Conservation (phyloP, 2,113 vertebrate genomes). For the Hymenochirus boettgeri region DNA sequence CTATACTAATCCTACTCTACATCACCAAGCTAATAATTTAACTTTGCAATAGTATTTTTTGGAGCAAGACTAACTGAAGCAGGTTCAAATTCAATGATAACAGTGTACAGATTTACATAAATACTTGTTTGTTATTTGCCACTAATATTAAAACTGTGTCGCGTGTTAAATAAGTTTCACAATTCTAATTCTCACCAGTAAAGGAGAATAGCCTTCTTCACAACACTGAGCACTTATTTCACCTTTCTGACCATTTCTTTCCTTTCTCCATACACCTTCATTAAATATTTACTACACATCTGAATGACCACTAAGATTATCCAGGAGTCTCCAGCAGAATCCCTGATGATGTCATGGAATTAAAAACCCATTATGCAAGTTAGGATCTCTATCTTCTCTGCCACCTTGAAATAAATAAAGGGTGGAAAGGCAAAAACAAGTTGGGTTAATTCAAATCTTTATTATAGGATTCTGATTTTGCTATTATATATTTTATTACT, state of each 20-base stretch:
- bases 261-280: slow-evolving; percentile 90
- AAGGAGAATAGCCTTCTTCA: slow-evolving; percentile 56
- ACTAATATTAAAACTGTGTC: slow-evolving; percentile 48
- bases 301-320: slow-evolving; percentile 87
- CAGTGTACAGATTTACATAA: slow-evolving; percentile 34
- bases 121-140: slow-evolving; percentile 31
- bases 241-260: slow-evolving; percentile 90
- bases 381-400: slow-evolving; percentile 67
- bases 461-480: too few relatives aligned
- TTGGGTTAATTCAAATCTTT: too few relatives aligned
- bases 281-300: slow-evolving; percentile 96
- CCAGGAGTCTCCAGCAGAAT: slow-evolving; percentile 73
- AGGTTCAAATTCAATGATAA: slow-evolving; percentile 6
- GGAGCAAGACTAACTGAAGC: too few relatives aligned
- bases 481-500: too few relatives aligned
- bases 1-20: too few relatives aligned
- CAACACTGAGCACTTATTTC: slow-evolving; percentile 69
- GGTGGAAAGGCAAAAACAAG: too few relatives aligned
- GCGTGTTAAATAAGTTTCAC: slow-evolving; percentile 22
- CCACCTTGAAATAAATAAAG: slow-evolving; percentile 63
- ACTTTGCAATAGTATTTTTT: too few relatives aligned
- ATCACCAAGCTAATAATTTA: too few relatives aligned
- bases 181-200: slow-evolving; percentile 54
- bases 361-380: slow-evolving; percentile 80
- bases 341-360: slow-evolving; percentile 83